Evolutionary conservation across 2,888 invertebrate genomes (phyloP).

Genomic region (Griposia aprilina): DNA sequence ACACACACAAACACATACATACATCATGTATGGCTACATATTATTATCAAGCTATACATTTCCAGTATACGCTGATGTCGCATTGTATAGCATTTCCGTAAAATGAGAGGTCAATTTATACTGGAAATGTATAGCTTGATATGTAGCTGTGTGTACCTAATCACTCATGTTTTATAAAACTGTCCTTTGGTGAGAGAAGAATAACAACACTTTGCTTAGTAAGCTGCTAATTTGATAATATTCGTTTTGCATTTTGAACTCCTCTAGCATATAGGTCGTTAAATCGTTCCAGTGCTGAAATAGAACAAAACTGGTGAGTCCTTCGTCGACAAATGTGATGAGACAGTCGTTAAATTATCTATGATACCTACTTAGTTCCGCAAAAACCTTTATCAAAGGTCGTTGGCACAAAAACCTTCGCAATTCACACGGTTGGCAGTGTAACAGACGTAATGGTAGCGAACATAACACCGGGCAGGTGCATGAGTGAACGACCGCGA

Average conservation of each 20-base stretch:
- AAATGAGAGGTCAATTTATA: too few species aligned
- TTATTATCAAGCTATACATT: too few species aligned
- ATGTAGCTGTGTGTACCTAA: neutral
- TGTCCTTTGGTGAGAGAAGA: neutral
- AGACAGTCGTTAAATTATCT: neutral
- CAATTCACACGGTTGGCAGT: constrained; percentile 48
- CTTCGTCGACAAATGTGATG: neutral
- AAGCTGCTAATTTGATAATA: neutral
- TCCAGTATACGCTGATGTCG: too few species aligned
- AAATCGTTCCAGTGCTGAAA: neutral
- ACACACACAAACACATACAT: too few species aligned
- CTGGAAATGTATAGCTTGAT: too few species aligned
- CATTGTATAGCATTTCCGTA: too few species aligned
- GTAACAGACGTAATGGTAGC: constrained; percentile 59
- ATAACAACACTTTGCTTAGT: neutral
- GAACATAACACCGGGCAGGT: constrained; percentile 59
- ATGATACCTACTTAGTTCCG: neutral
- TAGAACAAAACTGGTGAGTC: neutral
- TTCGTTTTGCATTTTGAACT: neutral
- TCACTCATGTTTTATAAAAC: neutral
- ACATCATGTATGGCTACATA: too few species aligned
- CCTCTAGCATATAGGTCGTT: too few species aligned
- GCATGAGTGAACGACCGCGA: constrained; percentile 82
- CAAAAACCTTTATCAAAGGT: constrained; percentile 4
- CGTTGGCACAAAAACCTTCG: constrained; percentile 34